These are phyloP conservation scores for Isurus oxyrinchus DNA, from an alignment of 2,113 vertebrate species.

Conservation along the genomic window DNA sequence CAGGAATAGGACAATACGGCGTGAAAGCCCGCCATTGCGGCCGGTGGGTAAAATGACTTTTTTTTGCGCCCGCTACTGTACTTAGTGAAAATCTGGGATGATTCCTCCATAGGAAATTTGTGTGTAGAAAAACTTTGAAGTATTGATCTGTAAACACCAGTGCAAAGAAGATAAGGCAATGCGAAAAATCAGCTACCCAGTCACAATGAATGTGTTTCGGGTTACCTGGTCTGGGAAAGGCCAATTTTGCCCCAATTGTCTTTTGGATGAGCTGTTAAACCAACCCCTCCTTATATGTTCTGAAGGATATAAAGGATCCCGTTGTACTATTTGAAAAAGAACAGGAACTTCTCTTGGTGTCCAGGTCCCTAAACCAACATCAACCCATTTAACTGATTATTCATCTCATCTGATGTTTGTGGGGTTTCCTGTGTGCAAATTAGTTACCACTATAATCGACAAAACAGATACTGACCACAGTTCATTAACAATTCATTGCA, in stretches of 20 bases:
- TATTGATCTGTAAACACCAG: too few species aligned
- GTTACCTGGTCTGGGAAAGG: too few species aligned
- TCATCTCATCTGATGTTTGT: not conserved
- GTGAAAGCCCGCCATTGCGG: too few species aligned
- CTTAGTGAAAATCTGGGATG: too few species aligned
- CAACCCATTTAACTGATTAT: not conserved
- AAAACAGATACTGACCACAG: not conserved
- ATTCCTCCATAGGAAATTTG: too few species aligned
- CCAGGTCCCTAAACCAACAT: not conserved
- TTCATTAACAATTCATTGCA: not conserved
- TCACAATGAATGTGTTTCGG: too few species aligned
- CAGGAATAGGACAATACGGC: too few species aligned
- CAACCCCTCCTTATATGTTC: not conserved
- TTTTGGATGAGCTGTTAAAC: not conserved
- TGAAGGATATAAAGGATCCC: not conserved
- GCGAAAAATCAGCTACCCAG: too few species aligned
- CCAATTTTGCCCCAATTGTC: not conserved
- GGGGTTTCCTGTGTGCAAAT: not conserved
- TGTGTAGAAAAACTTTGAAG: too few species aligned
- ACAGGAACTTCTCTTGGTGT: not conserved
- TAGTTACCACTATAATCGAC: not conserved
- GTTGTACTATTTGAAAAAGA: not conserved
- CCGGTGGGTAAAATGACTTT: too few species aligned
- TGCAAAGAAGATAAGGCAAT: too few species aligned
- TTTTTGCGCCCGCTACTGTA: too few species aligned